These are phyloP conservation scores for Diachrysia chrysitis DNA, from an alignment of 2,888 invertebrate species.

Conservation along the genomic window DNA sequence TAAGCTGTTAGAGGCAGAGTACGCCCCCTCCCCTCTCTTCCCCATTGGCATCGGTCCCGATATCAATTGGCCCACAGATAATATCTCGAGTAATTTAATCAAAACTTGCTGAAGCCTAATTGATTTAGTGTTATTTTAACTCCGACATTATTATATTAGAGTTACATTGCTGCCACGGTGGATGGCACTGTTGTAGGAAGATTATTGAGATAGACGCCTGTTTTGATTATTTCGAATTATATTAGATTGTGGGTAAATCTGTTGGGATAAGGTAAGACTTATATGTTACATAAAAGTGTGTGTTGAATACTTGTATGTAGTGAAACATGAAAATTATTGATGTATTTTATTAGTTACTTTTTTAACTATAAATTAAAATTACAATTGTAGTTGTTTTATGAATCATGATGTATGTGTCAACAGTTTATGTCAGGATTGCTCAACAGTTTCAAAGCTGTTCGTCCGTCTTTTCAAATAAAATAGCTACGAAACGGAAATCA, in stretches of 20 bases:
- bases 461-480: too few species aligned
- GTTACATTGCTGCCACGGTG: slow-evolving; percentile 16
- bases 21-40: background rate
- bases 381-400: too few species aligned
- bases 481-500: too few species aligned
- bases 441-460: too few species aligned
- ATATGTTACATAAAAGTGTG: too few species aligned
- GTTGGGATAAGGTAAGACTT: background rate
- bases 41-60: slow-evolving; percentile 33
- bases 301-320: too few species aligned
- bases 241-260: background rate
- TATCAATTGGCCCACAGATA: slow-evolving; percentile 60
- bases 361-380: too few species aligned
- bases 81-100: slow-evolving; percentile 62
- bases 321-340: too few species aligned
- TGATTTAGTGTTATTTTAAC: slow-evolving; percentile 59
- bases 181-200: slow-evolving; percentile 9
- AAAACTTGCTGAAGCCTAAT: slow-evolving; percentile 57
- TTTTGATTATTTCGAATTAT: slow-evolving; percentile 1
- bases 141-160: slow-evolving; percentile 44
- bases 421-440: too few species aligned
- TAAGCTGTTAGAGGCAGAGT: background rate
- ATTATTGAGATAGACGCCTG: slow-evolving; percentile 17
- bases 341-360: too few species aligned
- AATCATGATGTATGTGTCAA: too few species aligned